These are phyloP conservation scores for Drosophila prolongata DNA, from an alignment of 2,888 invertebrate genomes.

Conservation along the genomic window DNA sequence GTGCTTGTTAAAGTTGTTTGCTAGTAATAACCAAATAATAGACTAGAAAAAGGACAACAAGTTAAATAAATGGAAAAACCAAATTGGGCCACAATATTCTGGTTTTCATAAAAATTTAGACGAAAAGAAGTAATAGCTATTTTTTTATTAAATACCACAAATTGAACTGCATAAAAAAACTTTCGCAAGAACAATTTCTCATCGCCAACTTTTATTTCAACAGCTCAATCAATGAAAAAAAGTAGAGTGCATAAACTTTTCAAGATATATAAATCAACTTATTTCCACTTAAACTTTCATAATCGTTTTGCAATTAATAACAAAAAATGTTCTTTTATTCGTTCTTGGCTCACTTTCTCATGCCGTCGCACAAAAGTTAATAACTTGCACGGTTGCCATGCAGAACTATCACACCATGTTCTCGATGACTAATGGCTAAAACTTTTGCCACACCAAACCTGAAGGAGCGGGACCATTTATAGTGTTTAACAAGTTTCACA, in stretches of 20 bases:
- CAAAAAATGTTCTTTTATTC: neutral
- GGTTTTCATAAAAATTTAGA: too few species aligned
- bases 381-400: conserved; percentile 45
- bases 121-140: too few species aligned
- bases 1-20: neutral
- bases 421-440: conserved; percentile 62
- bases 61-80: neutral
- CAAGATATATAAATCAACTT: conserved; percentile 27
- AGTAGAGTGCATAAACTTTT: conserved; percentile 10
- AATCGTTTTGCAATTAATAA: conserved; percentile 40
- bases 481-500: conserved; percentile 47
- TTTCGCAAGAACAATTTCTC: neutral
- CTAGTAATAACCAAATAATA: neutral
- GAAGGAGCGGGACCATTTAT: conserved; percentile 42
- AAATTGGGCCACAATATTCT: too few species aligned
- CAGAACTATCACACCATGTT: conserved; percentile 43
- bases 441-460: conserved; percentile 53
- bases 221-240: conserved; percentile 3
- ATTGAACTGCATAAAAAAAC: neutral
- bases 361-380: conserved; percentile 12
- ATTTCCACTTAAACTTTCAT: conserved; percentile 31
- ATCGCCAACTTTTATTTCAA: conserved; percentile 11
- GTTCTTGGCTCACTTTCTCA: conserved; percentile 4
- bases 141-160: too few species aligned
- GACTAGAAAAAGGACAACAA: neutral